phyloP scores from a whole-genome alignment of 1,140 invertebrate species.

The Wiebesia pumilae region DNA sequence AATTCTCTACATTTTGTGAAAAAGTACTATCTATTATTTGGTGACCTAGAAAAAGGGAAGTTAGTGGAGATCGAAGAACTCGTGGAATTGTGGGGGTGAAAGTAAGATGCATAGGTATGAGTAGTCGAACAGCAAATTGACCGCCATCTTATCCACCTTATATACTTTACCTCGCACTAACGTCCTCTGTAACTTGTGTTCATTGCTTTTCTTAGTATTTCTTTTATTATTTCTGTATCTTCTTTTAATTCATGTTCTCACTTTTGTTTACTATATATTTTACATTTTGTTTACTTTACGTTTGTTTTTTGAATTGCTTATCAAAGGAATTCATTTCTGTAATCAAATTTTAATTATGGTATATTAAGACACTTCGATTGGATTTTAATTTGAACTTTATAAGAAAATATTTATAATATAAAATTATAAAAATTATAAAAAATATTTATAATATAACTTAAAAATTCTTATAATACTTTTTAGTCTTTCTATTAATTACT shows the following conservation, averaged over 20 bases:
- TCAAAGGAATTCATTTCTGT: not conserved
- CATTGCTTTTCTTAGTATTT: slow-evolving; percentile 51
- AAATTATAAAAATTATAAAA: no score
- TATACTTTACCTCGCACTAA: slow-evolving; percentile 64
- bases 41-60: not conserved
- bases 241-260: not conserved
- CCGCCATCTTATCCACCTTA: slow-evolving; percentile 75
- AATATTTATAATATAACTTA: no score
- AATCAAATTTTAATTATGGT: no score
- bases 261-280: not conserved
- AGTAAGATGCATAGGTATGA: slow-evolving; percentile 69
- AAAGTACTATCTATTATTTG: not conserved
- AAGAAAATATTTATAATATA: no score
- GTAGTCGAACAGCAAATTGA: slow-evolving; percentile 77
- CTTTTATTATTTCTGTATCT: not conserved
- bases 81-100: slow-evolving; percentile 58
- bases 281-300: not conserved
- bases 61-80: slow-evolving; percentile 37
- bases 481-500: no score
- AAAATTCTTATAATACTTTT: no score
- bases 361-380: no score
- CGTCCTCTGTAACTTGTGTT: slow-evolving; percentile 58
- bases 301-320: not conserved
- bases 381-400: no score
- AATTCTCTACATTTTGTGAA: not conserved